Evolutionary conservation across 2,113 vertebrate species (phyloP).

Genomic region (Salminus brasiliensis): DNA sequence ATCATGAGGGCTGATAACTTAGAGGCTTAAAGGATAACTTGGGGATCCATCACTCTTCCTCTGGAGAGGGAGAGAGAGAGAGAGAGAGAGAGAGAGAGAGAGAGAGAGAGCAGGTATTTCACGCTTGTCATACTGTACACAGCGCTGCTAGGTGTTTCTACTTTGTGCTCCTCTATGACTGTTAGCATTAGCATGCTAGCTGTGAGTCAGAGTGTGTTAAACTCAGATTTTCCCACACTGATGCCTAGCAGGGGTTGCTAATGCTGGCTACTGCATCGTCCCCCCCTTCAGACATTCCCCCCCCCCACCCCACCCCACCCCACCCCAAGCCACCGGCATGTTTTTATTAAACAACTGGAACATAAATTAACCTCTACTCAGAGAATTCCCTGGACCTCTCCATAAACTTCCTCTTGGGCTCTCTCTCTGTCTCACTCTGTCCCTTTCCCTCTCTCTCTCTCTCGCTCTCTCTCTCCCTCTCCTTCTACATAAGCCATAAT

Average conservation of each 20-base stretch:
- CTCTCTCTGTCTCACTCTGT: conserved; percentile 23
- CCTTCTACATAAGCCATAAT: conserved; percentile 13
- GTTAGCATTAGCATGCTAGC: neutral
- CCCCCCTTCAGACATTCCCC: too few species aligned
- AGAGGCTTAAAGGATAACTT: neutral
- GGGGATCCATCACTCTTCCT: neutral
- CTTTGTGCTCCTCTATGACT: neutral
- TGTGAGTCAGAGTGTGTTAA: neutral
- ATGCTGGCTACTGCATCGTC: conserved; percentile 3
- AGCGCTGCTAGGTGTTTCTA: neutral
- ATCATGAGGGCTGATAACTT: neutral
- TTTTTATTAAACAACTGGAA: conserved; percentile 36
- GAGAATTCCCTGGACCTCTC: conserved; percentile 12
- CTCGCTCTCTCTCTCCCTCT: conserved; percentile 10
- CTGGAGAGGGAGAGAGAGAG: neutral
- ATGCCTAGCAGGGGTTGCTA: conserved; percentile 18
- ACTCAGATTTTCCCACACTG: conserved; percentile 36
- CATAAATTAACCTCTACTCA: conserved; percentile 39
- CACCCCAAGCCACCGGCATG: neutral
- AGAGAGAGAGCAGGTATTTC: neutral
- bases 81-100: neutral
- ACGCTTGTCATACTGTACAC: neutral
- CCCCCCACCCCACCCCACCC: too few species aligned
- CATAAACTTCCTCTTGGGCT: neutral
- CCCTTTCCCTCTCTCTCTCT: neutral